Base-by-base conservation (phyloP, 2,113 vertebrate genomes). In the Cyprinus carpio region DNA sequence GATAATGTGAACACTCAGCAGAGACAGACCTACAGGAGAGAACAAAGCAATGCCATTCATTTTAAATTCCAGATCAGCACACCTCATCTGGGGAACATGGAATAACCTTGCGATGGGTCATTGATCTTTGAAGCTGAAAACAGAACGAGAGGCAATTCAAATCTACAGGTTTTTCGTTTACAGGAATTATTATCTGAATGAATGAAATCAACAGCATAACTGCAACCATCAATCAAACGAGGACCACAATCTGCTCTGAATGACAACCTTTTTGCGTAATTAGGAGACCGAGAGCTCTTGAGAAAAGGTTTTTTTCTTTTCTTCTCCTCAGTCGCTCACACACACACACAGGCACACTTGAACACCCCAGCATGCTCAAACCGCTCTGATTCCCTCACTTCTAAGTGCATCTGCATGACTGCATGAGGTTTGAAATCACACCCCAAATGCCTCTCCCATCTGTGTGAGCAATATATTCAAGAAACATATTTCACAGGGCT, bases 131-230 rank as follows among this genome's bases (percentile, higher is more conserved):
- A 7, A 37, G 43, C n/a, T 34, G 40, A 87, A 84, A 84, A 43
- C 12, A 58, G 29, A 78, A 37, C 12, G 16, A 72, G 64, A 69
- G 31, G 49, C 64, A 69, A 46, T 79, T 43, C 43, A 78, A 54
- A 77, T 78, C 49, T 83, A 34, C 34, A 49, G 74, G 12, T 40
- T 79, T 56, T 71, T 65, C 58, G 69, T 58, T 76, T 25, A 49
- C 67, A 64, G 34, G 69, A 83, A 75, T 74, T 84, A 65, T 82
- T 87, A 81, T 74, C 56, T 74, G 81, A 87, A 87, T 87, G 82
- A 84, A n/a, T 46, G 56, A 84, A 87, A 81, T 83, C 81, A 83
- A 51, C 85, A 71, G 18, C 85, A 72, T 71, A 71, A 58, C 75
- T 31, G 34, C 81, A 78, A 43, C 64, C 85, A 83, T 87, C 85